A percentile compares a stretch with the other conserved stretches of the same genome.
Evolutionary conservation across 2,797 vertebrate genomes (phyloP).

Genomic region (Oreonectes daqikongensis): DNA sequence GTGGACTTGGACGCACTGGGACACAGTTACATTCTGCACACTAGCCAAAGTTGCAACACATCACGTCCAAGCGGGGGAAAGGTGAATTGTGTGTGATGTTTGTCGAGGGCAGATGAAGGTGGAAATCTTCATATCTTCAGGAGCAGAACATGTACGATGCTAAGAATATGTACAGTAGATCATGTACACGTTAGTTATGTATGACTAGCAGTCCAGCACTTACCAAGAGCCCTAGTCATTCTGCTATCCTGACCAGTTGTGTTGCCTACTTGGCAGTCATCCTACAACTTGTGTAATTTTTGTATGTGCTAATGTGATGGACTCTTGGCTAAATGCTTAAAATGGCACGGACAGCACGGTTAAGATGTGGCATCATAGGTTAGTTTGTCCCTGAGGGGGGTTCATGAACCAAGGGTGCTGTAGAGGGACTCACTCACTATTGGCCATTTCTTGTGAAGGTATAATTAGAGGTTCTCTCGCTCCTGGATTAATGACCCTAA

Average conservation of each 20-base stretch:
- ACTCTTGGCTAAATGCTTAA: constrained; percentile 19
- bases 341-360: constrained; percentile 42
- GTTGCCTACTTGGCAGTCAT: constrained; percentile 15
- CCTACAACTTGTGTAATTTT: constrained; percentile 31
- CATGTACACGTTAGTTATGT: background rate
- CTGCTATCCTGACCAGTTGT: background rate
- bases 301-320: constrained; percentile 26
- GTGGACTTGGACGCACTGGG: constrained; percentile 43
- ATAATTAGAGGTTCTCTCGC: constrained; percentile 57
- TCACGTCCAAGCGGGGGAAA: constrained; percentile 34
- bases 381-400: constrained; percentile 15
- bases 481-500: constrained; percentile 64
- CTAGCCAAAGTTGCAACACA: constrained; percentile 52
- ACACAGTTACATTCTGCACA: constrained; percentile 46
- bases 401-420: background rate
- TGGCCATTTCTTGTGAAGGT: constrained; percentile 39
- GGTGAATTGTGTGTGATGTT: constrained; percentile 10
- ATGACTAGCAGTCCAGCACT: background rate
- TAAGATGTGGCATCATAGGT: constrained; percentile 32
- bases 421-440: constrained; percentile 10
- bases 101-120: constrained; percentile 10
- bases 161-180: background rate
- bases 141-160: background rate
- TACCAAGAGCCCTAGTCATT: background rate
- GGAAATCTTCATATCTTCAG: background rate